phyloP scores from a whole-genome alignment of 2,888 invertebrate genomes.

The Stenurella melanura region DNA sequence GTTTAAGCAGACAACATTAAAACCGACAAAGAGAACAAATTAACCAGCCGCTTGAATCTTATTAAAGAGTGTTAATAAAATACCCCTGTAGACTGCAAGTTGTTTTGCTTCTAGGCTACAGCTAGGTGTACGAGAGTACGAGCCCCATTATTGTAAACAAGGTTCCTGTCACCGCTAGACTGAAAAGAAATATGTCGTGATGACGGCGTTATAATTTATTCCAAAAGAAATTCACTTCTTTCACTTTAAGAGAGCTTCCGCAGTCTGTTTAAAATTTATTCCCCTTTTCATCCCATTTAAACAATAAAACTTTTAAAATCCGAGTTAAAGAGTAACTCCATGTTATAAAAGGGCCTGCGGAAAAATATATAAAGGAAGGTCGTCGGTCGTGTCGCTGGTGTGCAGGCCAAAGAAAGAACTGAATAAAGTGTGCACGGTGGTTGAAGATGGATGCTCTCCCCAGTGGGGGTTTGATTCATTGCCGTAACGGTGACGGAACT shows the following conservation, averaged over 20 bases:
- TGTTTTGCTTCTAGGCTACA: too few species aligned
- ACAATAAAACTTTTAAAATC: slow-evolving; percentile 26
- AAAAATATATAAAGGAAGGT: slow-evolving; percentile 34
- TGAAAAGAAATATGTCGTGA: not conserved
- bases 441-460: slow-evolving; percentile 46
- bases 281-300: slow-evolving; percentile 8
- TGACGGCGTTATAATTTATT: not conserved
- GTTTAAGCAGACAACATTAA: too few species aligned
- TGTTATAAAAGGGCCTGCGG: slow-evolving; percentile 27
- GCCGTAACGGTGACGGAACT: slow-evolving; percentile 37
- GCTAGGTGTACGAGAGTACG: too few species aligned
- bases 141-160: not conserved
- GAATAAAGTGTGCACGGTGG: slow-evolving; percentile 41
- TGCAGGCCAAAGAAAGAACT: slow-evolving; percentile 31
- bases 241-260: not conserved
- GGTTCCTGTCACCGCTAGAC: not conserved
- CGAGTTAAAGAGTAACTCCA: slow-evolving; percentile 23
- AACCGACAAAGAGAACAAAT: too few species aligned
- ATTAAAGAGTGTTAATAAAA: too few species aligned
- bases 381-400: slow-evolving; percentile 31
- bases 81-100: too few species aligned
- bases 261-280: slow-evolving; percentile 20
- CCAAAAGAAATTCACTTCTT: slow-evolving; percentile 8
- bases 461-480: slow-evolving; percentile 49
- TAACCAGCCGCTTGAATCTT: too few species aligned